Conservation (phyloP, 2,888 invertebrate species). For the Hydraecia micacea region DNA sequence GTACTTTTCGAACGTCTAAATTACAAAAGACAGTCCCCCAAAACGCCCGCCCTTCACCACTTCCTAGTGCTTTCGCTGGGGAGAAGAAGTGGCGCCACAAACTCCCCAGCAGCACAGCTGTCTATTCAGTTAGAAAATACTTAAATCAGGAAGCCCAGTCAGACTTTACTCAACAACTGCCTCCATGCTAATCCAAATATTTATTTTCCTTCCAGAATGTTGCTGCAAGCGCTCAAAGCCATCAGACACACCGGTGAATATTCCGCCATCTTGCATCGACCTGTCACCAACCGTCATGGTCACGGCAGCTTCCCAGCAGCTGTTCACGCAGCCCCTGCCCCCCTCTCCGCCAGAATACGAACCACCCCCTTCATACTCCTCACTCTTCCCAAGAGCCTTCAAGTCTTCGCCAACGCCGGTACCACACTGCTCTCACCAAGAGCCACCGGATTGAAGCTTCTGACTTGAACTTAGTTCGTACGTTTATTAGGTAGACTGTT, state of each 20-base stretch:
- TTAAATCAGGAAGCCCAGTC: neutral
- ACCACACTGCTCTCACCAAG: slow-evolving; percentile 87
- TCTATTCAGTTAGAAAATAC: too few relatives aligned
- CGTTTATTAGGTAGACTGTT: slow-evolving; percentile 73
- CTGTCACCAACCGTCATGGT: slow-evolving; percentile 86
- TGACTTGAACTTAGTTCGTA: slow-evolving; percentile 53
- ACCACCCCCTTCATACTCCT: slow-evolving; percentile 92
- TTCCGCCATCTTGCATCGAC: slow-evolving; percentile 87
- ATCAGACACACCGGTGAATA: slow-evolving; percentile 84
- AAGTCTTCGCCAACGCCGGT: slow-evolving; percentile 86
- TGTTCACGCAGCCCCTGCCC: slow-evolving; percentile 81
- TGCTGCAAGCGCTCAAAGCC: slow-evolving; percentile 88
- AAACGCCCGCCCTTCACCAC: too few relatives aligned
- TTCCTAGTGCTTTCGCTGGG: too few relatives aligned
- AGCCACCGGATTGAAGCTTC: slow-evolving; percentile 82
- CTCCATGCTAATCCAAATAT: neutral
- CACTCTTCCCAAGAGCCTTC: slow-evolving; percentile 91
- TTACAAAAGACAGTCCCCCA: too few relatives aligned
- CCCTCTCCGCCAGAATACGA: slow-evolving; percentile 92
- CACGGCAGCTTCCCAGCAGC: slow-evolving; percentile 82
- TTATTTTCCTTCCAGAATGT: slow-evolving; percentile 82
- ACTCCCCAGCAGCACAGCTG: too few relatives aligned
- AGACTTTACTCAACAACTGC: neutral
- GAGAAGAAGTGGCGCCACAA: too few relatives aligned
- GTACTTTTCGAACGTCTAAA: too few relatives aligned